phyloP scores from a whole-genome alignment of 2,888 invertebrate species.

The Nymphalis polychloros region DNA sequence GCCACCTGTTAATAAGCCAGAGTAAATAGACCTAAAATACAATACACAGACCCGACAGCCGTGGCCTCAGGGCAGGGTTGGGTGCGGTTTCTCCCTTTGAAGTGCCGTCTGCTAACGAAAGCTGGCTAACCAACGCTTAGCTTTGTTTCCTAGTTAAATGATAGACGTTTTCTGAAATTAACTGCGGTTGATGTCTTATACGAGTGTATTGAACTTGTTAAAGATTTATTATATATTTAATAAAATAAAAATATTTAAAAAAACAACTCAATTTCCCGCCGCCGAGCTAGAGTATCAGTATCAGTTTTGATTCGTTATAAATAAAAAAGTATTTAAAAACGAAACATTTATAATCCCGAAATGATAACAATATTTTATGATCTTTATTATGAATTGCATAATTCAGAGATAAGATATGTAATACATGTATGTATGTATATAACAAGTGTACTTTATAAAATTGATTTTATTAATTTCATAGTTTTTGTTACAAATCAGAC shows the following conservation, averaged over 20 bases:
- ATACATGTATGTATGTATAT: too few species aligned
- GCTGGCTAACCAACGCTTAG: conserved; percentile 76
- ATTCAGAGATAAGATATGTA: too few species aligned
- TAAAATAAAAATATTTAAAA: background rate
- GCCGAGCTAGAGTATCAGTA: too few species aligned
- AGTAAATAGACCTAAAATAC: conserved; percentile 65
- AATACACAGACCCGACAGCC: conserved; percentile 60
- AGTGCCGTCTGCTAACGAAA: conserved; percentile 75
- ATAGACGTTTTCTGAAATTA: conserved; percentile 60
- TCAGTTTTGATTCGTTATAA: too few species aligned
- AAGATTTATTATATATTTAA: background rate
- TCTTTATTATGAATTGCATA: too few species aligned
- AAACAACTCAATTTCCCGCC: too few species aligned
- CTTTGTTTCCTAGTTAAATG: conserved; percentile 78
- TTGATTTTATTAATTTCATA: too few species aligned
- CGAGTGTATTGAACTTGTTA: conserved; percentile 3
- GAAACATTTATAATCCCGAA: too few species aligned
- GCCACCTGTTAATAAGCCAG: conserved; percentile 52
- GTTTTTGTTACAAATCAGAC: too few species aligned
- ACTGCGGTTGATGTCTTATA: conserved; percentile 54
- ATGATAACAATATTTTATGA: too few species aligned
- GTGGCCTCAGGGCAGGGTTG: conserved; percentile 54
- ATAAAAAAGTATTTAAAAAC: too few species aligned
- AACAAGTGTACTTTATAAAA: too few species aligned
- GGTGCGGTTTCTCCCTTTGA: conserved; percentile 74